Percentiles rank a stretch among this genome's conserved stretches.
Evolutionary conservation across 2,113 vertebrate species (phyloP).

Genomic region (Callorhinus ursinus): DNA sequence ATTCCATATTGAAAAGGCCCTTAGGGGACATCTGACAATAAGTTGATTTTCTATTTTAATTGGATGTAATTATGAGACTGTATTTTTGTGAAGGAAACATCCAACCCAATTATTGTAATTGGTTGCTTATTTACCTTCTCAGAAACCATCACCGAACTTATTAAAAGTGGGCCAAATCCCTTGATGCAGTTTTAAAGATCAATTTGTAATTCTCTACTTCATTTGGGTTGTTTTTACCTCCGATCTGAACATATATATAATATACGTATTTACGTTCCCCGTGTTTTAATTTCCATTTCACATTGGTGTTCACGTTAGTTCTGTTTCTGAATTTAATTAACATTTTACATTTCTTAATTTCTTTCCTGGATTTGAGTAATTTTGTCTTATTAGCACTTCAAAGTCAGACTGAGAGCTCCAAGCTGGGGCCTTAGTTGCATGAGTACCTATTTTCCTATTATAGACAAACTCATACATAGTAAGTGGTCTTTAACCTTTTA

Average conservation of each 20-base stretch:
- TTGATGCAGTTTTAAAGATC: not conserved
- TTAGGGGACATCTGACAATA: not conserved
- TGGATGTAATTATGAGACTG: too few species aligned
- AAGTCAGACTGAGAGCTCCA: conserved; percentile 72
- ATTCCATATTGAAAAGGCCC: not conserved
- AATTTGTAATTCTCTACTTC: not conserved
- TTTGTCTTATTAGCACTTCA: conserved; percentile 81
- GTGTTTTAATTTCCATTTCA: conserved; percentile 52
- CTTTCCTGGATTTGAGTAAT: conserved; percentile 81
- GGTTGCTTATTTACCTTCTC: not conserved
- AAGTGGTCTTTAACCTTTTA: conserved; percentile 78
- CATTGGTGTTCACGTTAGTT: conserved; percentile 68
- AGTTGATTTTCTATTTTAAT: not conserved
- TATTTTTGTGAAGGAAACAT: not conserved
- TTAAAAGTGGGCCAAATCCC: not conserved
- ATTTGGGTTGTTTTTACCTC: not conserved
- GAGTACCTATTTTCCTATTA: conserved; percentile 76
- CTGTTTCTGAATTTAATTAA: conserved; percentile 78
- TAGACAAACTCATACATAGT: conserved; percentile 58
- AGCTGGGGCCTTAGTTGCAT: conserved; percentile 76
- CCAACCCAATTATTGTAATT: not conserved
- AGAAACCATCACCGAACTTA: not conserved
- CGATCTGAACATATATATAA: conserved; percentile 23
- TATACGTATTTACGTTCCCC: conserved; percentile 58
- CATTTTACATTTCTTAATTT: conserved; percentile 80